Base-by-base conservation (phyloP, 2,113 vertebrate genomes). In the Arvicanthis niloticus region DNA sequence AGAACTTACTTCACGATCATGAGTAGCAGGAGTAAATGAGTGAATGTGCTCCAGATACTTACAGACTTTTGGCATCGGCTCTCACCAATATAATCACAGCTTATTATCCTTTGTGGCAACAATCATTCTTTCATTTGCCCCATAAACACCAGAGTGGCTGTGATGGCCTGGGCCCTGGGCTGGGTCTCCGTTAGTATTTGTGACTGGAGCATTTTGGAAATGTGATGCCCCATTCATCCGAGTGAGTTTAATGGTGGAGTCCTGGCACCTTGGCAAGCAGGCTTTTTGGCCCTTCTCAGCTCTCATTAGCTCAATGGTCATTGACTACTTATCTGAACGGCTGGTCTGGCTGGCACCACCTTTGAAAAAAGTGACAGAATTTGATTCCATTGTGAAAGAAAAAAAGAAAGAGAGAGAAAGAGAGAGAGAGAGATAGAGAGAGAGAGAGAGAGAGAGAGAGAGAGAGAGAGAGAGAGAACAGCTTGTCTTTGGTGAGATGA, bases 41-140 rank as follows among this genome's bases (percentile, higher is more conserved):
- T 91, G 97, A 95, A 97, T 96, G 91, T 48, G 40, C 91, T 95
- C 84, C 95, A 96, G 94, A 97, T 73, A 80, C 91, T 76, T 68
- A 45, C 31, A 91, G 78, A 80, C 86, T 85, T 92, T 91, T 92
- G 93, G 94, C 92, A 42, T 97, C 53, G 17, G 73, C 2, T 89
- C 89, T 94, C 77, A 84, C 91, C 77, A 89, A 45, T 84, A 51
- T 84, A 96, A 96, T 91, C 88, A 77, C 40, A 73, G 91, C 40
- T 89, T 96, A 87, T 97, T 95, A 93, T 60, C 93, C 87, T 82
- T 94, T 9, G 2, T 70, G 96, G 73, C 70, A 92, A 96, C 68
- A 94, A 80, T 94, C 56, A 89, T 72, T 84, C 96, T 96, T 96
- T 96, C 88, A 96, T 96, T 95, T 12, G 0, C 86, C 95, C 82